A percentile compares a stretch with the other conserved stretches of the same genome.
These are phyloP conservation scores for Siniperca knerii DNA, from an alignment of 2,113 vertebrate genomes.

Conservation along the genomic window DNA sequence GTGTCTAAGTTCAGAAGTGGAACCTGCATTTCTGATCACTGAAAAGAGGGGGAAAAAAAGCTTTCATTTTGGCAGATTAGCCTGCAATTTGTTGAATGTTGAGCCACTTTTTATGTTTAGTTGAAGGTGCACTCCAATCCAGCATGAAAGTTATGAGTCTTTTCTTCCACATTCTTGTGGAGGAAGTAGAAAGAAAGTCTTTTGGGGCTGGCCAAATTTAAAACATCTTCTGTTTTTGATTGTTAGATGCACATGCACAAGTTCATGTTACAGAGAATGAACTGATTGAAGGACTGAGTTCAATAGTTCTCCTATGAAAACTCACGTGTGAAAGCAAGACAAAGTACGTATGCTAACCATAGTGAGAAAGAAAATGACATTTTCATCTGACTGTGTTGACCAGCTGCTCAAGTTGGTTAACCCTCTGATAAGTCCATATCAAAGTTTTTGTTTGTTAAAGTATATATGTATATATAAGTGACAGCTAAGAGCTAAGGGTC, in stretches of 20 bases:
- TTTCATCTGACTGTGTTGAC: not conserved
- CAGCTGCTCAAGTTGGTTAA: not conserved
- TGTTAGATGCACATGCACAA: not conserved
- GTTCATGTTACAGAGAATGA: not conserved
- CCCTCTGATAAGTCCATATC: not conserved
- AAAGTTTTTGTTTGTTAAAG: not conserved
- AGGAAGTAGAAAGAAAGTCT: too few species aligned
- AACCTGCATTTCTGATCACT: slow-evolving; percentile 4
- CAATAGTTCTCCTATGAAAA: not conserved
- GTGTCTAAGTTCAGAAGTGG: slow-evolving; percentile 14
- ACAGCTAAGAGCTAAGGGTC: not conserved
- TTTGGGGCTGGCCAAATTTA: too few species aligned
- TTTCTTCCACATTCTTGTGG: not conserved
- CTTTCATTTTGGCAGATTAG: not conserved
- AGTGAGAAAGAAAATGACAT: not conserved
- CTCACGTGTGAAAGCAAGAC: not conserved
- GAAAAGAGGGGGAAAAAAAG: not conserved
- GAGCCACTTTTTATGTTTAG: not conserved
- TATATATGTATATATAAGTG: too few species aligned
- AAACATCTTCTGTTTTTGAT: too few species aligned
- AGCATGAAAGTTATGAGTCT: not conserved
- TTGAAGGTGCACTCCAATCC: not conserved
- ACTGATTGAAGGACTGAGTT: not conserved
- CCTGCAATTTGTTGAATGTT: not conserved
- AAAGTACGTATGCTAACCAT: too few species aligned